Conservation (phyloP, 2,113 vertebrate species). For the Porphyrio hochstetteri region DNA sequence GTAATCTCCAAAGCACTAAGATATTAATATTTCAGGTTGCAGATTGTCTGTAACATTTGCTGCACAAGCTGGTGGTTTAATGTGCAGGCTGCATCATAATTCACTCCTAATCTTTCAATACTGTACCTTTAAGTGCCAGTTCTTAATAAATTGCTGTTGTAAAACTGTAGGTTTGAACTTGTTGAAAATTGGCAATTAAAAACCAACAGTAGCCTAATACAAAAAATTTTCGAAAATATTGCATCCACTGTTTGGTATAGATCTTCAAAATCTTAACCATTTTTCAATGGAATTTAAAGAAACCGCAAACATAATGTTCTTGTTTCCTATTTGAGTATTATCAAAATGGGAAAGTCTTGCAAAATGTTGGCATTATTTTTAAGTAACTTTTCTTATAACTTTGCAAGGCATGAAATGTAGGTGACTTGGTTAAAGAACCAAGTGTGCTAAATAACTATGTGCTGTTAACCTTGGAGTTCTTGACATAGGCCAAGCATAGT, state of each 20-base stretch:
- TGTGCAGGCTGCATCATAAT: constrained; percentile 38
- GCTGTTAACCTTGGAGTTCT: not conserved
- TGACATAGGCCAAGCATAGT: not conserved
- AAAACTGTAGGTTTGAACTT: constrained; percentile 21
- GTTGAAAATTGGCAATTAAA: constrained; percentile 34
- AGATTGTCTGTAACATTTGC: constrained; percentile 61
- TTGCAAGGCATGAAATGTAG: not conserved
- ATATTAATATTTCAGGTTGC: constrained; percentile 71
- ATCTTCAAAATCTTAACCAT: not conserved
- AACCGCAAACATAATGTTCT: not conserved
- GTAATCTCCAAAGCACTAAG: constrained; percentile 49
- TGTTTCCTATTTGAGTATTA: not conserved
- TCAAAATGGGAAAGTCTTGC: not conserved
- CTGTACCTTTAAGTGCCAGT: constrained; percentile 16
- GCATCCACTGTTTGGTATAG: not conserved
- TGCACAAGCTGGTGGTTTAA: constrained; percentile 54
- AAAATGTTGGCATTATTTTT: not conserved
- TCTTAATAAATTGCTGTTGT: constrained; percentile 42
- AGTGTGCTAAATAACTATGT: not conserved
- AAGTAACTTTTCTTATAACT: not conserved
- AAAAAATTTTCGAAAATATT: not conserved
- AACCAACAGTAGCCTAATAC: not conserved
- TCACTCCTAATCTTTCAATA: constrained; percentile 61
- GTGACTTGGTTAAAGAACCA: not conserved
- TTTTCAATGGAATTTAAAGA: not conserved